Percentiles rank a stretch among this genome's conserved stretches.
Evolutionary conservation across 2,888 invertebrate genomes (phyloP).

Genomic region (Mythimna loreyi): DNA sequence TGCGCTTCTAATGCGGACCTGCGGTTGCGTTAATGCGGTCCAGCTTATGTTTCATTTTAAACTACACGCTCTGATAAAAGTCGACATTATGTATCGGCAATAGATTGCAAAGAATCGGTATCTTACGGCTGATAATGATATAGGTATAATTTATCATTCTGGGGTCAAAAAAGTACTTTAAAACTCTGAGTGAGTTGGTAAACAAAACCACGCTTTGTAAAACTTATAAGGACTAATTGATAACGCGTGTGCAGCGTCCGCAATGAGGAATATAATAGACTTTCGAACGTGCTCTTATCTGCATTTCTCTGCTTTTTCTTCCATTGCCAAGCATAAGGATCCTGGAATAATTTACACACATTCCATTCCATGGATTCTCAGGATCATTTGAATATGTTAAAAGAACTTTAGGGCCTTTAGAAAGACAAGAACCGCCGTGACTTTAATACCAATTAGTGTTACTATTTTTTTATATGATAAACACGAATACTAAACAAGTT

Average conservation of each 20-base stretch:
- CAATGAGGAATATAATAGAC: constrained; percentile 72
- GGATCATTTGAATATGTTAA: constrained; percentile 49
- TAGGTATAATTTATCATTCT: constrained; percentile 42
- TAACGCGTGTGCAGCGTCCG: constrained; percentile 75
- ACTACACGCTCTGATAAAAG: constrained; percentile 58
- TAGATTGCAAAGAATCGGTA: constrained; percentile 45
- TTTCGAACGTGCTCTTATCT: constrained; percentile 66
- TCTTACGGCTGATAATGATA: constrained; percentile 38
- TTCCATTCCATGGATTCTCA: constrained; percentile 37
- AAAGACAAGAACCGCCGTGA: constrained; percentile 50
- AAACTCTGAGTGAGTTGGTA: constrained; percentile 66
- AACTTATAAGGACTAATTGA: constrained; percentile 81
- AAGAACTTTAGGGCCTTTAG: constrained; percentile 23
- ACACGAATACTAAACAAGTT: constrained; percentile 64
- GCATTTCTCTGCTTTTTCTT: constrained; percentile 49
- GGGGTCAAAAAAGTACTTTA: constrained; percentile 71
- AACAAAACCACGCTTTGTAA: constrained; percentile 77
- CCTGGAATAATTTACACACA: constrained; percentile 38
- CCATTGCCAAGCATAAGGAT: constrained; percentile 35
- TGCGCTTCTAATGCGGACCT: constrained; percentile 67
- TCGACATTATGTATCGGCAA: constrained; percentile 27
- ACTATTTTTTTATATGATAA: constrained; percentile 52
- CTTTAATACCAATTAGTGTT: constrained; percentile 54
- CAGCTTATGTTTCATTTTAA: constrained; percentile 67
- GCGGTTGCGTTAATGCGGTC: constrained; percentile 70